Evolutionary conservation across 1,140 invertebrate genomes (phyloP).

Genomic region (Ceratoteleas bidentatus): DNA sequence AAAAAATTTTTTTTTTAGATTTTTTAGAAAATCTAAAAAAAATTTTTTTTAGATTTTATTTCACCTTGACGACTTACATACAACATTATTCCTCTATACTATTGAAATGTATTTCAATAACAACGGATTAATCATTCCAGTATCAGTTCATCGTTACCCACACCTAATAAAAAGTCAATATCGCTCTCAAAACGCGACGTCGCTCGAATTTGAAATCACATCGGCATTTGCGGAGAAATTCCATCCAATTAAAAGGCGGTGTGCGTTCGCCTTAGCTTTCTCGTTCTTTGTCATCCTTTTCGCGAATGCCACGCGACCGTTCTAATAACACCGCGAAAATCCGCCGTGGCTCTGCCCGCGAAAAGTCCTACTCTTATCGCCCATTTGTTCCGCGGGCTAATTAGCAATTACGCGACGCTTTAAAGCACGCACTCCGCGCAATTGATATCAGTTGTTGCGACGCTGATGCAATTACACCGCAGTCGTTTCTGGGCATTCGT

Average conservation of each 20-base stretch:
- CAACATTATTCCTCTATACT: too few species aligned
- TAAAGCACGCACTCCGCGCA: slow-evolving; percentile 37
- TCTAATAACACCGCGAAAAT: slow-evolving; percentile 42
- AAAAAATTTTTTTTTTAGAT: too few species aligned
- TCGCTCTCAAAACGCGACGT: slow-evolving; percentile 12
- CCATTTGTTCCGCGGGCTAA: slow-evolving; percentile 38
- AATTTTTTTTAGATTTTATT: too few species aligned
- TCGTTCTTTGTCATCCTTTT: slow-evolving; percentile 1
- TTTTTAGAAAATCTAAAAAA: too few species aligned
- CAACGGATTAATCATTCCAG: too few species aligned
- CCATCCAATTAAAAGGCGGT: slow-evolving; percentile 69
- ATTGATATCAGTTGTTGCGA: slow-evolving; percentile 33
- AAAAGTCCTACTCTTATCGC: slow-evolving; percentile 45
- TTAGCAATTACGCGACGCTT: slow-evolving; percentile 49
- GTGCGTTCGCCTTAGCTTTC: slow-evolving; percentile 13
- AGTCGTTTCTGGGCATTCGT: slow-evolving; percentile 22
- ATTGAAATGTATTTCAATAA: too few species aligned
- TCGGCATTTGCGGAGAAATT: slow-evolving; percentile 67
- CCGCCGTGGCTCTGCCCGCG: slow-evolving; percentile 6
- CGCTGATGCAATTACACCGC: slow-evolving; percentile 18
- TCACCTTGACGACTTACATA: too few species aligned
- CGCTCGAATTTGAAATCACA: slow-evolving; percentile 35
- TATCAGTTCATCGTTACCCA: slow-evolving; percentile 15
- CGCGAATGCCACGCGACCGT: neutral
- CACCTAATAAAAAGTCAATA: slow-evolving; percentile 22